Conservation (phyloP, 1,140 invertebrate genomes). For the Drosophila bocqueti region DNA sequence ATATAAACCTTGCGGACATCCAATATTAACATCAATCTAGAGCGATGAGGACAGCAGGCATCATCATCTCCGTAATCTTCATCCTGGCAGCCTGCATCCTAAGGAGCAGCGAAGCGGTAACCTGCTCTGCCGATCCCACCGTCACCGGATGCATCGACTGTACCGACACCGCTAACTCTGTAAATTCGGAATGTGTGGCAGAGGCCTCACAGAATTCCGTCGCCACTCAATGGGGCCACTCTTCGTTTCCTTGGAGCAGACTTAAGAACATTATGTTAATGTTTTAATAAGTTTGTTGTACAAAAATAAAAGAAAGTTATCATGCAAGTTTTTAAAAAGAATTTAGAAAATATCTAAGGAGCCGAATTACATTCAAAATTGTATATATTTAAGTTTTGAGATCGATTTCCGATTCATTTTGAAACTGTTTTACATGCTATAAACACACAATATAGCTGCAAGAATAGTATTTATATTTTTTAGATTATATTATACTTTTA, state of each 20-base stretch:
- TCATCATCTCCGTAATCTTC: background rate
- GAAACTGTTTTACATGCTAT: no score
- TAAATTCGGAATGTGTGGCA: background rate
- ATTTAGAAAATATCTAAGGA: no score
- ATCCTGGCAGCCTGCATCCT: background rate
- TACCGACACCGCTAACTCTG: background rate
- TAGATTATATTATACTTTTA: no score
- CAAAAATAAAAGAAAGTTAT: background rate
- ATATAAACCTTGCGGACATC: background rate
- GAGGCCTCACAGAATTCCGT: background rate
- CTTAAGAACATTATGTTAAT: background rate
- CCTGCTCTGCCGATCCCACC: background rate
- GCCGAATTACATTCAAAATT: no score
- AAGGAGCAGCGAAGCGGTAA: background rate
- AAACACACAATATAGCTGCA: no score
- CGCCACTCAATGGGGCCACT: background rate
- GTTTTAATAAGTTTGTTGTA: background rate
- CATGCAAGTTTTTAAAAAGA: no score
- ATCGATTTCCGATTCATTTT: no score
- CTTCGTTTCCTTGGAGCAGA: background rate
- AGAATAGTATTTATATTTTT: no score
- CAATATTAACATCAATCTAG: background rate
- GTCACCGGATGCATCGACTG: background rate
- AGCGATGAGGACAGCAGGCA: background rate
- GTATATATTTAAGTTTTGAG: background rate